Evolutionary conservation across 1,140 invertebrate species (phyloP), one percentile per base, ranked within the genome.

Genomic region (Bombus confusus): DNA sequence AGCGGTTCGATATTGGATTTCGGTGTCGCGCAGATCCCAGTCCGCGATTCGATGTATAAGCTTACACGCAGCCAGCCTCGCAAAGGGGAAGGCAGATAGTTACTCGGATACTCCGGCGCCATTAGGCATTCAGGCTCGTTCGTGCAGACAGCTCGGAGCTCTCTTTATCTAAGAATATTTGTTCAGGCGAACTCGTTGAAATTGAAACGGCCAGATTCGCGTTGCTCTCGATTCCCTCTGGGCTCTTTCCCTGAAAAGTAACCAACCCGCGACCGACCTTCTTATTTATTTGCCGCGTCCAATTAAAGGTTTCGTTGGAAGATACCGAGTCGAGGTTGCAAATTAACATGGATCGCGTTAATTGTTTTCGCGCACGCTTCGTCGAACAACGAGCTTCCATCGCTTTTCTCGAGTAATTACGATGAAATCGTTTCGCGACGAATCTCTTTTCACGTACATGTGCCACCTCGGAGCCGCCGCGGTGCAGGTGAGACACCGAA

Each of bases 81-180:
- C 25, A 73, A 77, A 39, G 10, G 62, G 59, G 72, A 68, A 47
- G 52, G 52, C 59, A 62, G 69, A 72, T 85, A 86, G 84, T 81
- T 86, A 81, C 77, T 83, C 83, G 77, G 69, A 82, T 89, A 77
- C 86, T 83, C 80, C 86, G 78, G 52, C 75, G 47, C 86, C 86
- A 87, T 85, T 85, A 87, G 86, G 86, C 83, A 85, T 88, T 88
- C 87, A 85, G 77, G 83, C 79, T 87, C 86, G 86, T 80, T 85
- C 78, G 78, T 79, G 88, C 86, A 75, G 86, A 87, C 88, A 68
- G 83, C 57, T 84, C 80, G 31, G 76, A 83, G 78, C 86, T 89
- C 87, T 90, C 90, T 91, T 91, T 92, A 90, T 90, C 85, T 87
- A 92, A 91, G 90, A 91, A 91, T 92, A 91, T 92, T 92, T 91